These are phyloP conservation scores for Redunca redunca DNA, from an alignment of 2,113 vertebrate species.

Conservation along the genomic window DNA sequence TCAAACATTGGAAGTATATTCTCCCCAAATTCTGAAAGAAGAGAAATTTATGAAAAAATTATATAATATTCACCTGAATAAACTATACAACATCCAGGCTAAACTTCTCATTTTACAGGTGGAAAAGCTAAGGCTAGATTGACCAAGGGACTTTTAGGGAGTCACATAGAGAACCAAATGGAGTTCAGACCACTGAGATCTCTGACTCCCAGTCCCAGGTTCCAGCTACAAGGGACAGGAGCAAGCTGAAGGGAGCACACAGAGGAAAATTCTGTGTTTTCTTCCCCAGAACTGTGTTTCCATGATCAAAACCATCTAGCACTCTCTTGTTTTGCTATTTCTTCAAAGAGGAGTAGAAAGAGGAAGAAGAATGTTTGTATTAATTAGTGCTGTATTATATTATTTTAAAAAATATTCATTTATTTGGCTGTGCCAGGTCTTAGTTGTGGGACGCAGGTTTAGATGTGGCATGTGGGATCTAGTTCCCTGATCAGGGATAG, in stretches of 20 bases:
- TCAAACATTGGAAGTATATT: neutral
- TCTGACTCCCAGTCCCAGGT: neutral
- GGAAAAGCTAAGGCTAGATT: neutral
- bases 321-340: neutral
- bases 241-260: neutral
- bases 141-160: neutral
- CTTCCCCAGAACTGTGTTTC: neutral
- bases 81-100: neutral
- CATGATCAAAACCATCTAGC: neutral
- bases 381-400: neutral
- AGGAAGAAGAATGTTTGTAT: neutral
- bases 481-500: neutral
- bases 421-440: neutral
- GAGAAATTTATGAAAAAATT: neutral
- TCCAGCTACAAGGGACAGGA: neutral
- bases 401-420: neutral
- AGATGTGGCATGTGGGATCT: neutral
- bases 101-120: neutral
- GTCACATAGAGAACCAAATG: neutral
- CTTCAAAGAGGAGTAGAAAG: neutral
- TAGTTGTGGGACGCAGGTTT: neutral
- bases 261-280: neutral
- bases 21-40: neutral
- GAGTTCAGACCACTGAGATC: neutral
- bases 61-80: neutral